A percentile compares a stretch with the other conserved stretches of the same genome.
phyloP scores from a whole-genome alignment of 2,797 vertebrate genomes.

The Gallinago solitaria region DNA sequence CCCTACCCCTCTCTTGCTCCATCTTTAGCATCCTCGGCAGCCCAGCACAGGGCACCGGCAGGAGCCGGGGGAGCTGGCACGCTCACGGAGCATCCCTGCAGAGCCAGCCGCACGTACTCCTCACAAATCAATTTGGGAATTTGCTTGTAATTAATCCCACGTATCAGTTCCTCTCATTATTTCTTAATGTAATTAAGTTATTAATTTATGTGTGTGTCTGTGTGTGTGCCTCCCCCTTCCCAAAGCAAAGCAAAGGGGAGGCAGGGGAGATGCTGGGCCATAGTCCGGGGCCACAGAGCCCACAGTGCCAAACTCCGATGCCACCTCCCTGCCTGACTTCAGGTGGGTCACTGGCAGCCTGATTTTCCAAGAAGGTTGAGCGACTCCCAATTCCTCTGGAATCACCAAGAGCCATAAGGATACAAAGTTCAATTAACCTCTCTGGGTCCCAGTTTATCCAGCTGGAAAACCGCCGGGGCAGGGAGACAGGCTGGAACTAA shows the following conservation, averaged over 20 bases:
- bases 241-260: neutral
- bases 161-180: constrained; percentile 40
- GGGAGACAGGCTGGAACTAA: constrained; percentile 20
- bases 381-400: neutral
- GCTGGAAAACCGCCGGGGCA: neutral
- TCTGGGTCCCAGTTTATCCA: neutral
- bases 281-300: accelerated
- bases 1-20: neutral
- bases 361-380: neutral
- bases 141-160: constrained; percentile 58
- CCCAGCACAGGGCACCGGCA: neutral
- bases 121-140: constrained; percentile 55
- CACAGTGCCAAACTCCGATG: accelerated
- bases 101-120: neutral
- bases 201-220: neutral
- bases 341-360: neutral
- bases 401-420: neutral
- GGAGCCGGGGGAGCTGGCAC: neutral
- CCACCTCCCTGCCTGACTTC: neutral
- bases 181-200: constrained; percentile 59
- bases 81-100: neutral
- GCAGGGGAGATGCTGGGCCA: neutral
- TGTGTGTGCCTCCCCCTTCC: accelerated
- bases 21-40: neutral
- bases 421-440: constrained; percentile 32